Evolutionary conservation across 2,888 invertebrate species (phyloP).

Genomic region (Thecophora atra): DNA sequence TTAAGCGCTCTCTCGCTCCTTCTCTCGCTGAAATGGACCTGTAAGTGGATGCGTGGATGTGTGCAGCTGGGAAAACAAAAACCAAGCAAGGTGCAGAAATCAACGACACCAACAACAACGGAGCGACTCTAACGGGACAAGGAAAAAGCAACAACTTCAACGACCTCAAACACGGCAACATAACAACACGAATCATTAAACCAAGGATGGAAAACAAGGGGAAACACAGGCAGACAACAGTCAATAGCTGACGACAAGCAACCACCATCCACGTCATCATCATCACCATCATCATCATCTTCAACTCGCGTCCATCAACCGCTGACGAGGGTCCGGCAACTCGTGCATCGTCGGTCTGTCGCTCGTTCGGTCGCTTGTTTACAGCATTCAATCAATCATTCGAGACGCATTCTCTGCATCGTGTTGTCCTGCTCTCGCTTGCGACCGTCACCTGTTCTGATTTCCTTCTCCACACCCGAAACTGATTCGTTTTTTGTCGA

Average conservation of each 20-base stretch:
- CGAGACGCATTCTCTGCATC: background rate
- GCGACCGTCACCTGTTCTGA: background rate
- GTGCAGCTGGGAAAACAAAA: no score
- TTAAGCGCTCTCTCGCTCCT: background rate
- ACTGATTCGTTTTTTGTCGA: no score
- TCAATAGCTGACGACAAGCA: constrained; percentile 4
- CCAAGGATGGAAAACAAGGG: background rate
- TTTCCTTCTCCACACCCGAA: no score
- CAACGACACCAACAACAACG: constrained; percentile 7
- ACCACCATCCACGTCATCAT: no score
- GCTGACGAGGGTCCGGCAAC: constrained; percentile 22
- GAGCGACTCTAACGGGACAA: background rate
- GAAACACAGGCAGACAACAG: background rate
- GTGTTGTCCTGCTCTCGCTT: background rate
- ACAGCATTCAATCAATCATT: no score
- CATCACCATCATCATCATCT: background rate
- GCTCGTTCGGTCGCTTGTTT: background rate
- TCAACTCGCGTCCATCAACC: constrained; percentile 19
- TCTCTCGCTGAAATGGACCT: background rate
- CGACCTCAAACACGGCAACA: background rate
- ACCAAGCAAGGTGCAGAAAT: constrained; percentile 19
- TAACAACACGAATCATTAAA: background rate
- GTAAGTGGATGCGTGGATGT: no score
- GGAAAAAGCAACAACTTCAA: constrained; percentile 7
- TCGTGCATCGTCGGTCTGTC: background rate